Percentiles rank a stretch among this genome's conserved stretches.
These are phyloP conservation scores for Phyllopteryx taeniolatus DNA, from an alignment of 2,113 vertebrate genomes.

Conservation along the genomic window DNA sequence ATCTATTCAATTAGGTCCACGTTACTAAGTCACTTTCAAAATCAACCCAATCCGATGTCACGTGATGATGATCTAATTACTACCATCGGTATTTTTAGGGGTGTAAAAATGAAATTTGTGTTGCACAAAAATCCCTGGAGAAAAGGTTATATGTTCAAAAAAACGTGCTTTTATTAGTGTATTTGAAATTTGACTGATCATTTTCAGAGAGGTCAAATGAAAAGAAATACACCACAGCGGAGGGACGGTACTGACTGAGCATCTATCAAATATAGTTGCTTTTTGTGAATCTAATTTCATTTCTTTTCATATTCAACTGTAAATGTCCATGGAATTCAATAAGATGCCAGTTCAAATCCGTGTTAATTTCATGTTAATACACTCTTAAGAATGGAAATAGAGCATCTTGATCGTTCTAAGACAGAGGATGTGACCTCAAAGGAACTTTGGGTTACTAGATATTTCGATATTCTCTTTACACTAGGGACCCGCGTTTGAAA, in stretches of 20 bases:
- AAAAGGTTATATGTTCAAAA: too few species aligned
- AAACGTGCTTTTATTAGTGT: background rate
- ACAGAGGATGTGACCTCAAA: background rate
- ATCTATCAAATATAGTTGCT: background rate
- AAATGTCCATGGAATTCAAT: background rate
- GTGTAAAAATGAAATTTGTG: too few species aligned
- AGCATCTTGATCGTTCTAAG: background rate
- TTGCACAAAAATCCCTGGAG: background rate
- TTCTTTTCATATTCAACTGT: background rate
- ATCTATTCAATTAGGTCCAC: too few species aligned
- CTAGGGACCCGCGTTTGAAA: background rate
- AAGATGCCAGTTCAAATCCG: background rate
- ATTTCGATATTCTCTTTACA: background rate
- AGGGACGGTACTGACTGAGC: background rate
- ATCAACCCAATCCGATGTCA: background rate
- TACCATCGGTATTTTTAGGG: too few species aligned
- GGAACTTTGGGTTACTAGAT: conserved; percentile 1
- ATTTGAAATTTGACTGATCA: background rate
- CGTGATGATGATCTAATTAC: background rate
- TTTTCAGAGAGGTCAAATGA: background rate
- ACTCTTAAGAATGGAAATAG: background rate
- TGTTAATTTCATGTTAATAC: background rate
- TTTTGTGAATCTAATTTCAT: background rate
- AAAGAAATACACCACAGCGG: background rate
- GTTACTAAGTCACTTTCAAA: background rate